Percentiles rank a stretch among this genome's conserved stretches.
Conservation (phyloP, 2,113 vertebrate species). For the Hydrolagus affinis region DNA sequence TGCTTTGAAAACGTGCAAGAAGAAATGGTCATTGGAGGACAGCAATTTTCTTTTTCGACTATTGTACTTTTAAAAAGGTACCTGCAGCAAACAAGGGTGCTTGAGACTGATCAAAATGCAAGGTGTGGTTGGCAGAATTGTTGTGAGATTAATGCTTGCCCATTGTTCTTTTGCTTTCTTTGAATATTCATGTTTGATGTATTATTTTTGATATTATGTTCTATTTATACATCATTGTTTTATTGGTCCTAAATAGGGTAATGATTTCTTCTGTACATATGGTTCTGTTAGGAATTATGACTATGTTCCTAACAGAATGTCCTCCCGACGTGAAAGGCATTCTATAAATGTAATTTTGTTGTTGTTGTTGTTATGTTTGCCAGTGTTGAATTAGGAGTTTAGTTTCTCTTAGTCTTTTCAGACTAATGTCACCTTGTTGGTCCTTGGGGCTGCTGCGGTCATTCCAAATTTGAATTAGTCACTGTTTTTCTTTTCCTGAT, state of each 20-base stretch:
- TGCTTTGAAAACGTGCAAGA: no score
- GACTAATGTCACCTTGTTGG: not conserved
- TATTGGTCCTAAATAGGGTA: not conserved
- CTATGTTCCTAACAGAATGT: no score
- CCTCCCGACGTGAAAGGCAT: no score
- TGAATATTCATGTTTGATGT: not conserved
- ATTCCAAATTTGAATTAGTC: constrained; percentile 13
- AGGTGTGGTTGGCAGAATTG: no score
- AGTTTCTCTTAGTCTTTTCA: not conserved
- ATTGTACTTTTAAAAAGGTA: no score
- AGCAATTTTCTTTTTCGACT: no score
- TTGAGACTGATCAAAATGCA: no score
- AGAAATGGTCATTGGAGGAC: no score
- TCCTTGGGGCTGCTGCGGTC: not conserved
- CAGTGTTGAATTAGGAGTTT: not conserved
- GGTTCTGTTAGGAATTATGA: not conserved
- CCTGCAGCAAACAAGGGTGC: no score
- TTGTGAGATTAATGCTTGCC: not conserved
- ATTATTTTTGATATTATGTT: not conserved
- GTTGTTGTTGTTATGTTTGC: no score
- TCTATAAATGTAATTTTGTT: no score
- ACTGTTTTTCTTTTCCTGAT: not conserved
- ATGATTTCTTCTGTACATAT: not conserved
- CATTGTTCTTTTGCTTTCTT: not conserved
- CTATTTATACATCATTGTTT: not conserved